Evolutionary conservation across 2,888 invertebrate genomes (phyloP), one percentile per base, ranked within the genome.

Genomic region (Galerucella nymphaeae): DNA sequence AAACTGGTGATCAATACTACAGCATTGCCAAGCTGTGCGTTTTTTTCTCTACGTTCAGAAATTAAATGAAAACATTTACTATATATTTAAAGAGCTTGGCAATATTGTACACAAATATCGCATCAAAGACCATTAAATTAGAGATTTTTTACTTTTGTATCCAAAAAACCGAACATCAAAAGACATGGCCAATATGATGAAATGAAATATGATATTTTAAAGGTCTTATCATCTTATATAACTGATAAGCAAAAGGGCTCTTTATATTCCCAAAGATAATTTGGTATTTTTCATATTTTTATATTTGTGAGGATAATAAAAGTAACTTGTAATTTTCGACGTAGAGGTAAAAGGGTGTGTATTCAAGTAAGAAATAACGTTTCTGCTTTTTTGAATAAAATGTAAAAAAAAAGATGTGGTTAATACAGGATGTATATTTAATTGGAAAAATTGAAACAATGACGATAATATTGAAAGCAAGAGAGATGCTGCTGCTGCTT

Each of bases 181-280:
- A 41, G 66, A 20, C 18, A 20, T 66, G 66, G 66, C 57, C 66
- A 66, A 58, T 16, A 42, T 55, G 66, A 66, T 66, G 66, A 66
- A 66, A 66, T 58, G 66, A 66, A 66, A 66, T 57, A 66, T 42
- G 66, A 66, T 18, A 65, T 66, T 66, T 66, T 58, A 45, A 66
- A 53, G 66, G 42, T 48, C 11, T 66, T 58, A 57, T 57, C 38
- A 38, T 42, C 18, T 41, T 20, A 16, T 62, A 42, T 18, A 16
- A 42, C 42, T 62, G 61, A 42, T 42, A 62, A 62, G 59, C 13
- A n/a, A 30, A n/a, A 41, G 61, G 18, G 38, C 11, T 62, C 30
- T 16, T 38, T 62, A 62, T 62, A 62, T 42, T 62, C 61, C 42
- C 61, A 62, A 62, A 62, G 61, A 62, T 62, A 62, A 62, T 62